Conservation (phyloP, 2,113 vertebrate species). For the Aegithalos caudatus region DNA sequence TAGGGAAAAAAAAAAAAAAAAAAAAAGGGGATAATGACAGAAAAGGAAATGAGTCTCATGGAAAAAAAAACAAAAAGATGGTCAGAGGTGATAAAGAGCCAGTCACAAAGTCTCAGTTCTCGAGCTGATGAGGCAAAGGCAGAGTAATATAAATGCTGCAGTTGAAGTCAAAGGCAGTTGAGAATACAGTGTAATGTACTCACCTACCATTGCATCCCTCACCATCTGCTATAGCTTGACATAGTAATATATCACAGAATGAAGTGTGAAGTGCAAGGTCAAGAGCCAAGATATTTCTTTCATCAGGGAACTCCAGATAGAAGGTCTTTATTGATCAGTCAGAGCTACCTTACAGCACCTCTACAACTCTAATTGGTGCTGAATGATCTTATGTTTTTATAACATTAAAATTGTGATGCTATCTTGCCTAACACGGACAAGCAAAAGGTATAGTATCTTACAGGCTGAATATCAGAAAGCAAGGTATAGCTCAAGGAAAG, state of each 20-base stretch:
- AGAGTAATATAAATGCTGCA: not conserved
- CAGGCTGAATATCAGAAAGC: not conserved
- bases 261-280: conserved; percentile 14
- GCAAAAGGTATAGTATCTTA: not conserved
- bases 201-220: not conserved
- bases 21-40: not conserved
- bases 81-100: not conserved
- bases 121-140: not conserved
- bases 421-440: not conserved
- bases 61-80: not conserved
- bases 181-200: not conserved
- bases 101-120: not conserved
- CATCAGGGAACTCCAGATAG: not conserved
- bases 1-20: not conserved
- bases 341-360: not conserved
- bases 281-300: conserved; percentile 1
- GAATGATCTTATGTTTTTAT: not conserved
- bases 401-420: not conserved
- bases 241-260: not conserved
- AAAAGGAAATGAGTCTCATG: not conserved
- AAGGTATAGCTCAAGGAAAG: not conserved
- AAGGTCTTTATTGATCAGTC: conserved; percentile 14
- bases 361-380: not conserved
- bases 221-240: conserved; percentile 15
- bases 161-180: not conserved